Base-by-base conservation (phyloP, 2,888 invertebrate species). In the Pediacus dermestoides region DNA sequence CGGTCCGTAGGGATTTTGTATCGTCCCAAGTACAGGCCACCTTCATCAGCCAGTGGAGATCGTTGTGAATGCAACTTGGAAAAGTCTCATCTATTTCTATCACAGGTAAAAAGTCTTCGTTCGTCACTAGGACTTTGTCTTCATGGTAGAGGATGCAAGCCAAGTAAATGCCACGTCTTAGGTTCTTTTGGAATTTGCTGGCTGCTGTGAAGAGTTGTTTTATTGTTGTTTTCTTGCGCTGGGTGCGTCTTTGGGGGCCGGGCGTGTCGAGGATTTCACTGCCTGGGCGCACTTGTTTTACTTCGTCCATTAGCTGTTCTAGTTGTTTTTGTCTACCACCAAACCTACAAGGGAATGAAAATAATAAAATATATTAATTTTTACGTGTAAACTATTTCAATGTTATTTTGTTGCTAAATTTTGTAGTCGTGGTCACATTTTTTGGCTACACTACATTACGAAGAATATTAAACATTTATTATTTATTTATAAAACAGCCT, bases 11-110 rank as follows among this genome's bases (percentile, higher is more conserved):
- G 2, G 85, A 80, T 62, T 93, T 94, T 4, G 93, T 90, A 63
- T 96, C 94, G 57, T 95, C 93, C 97, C 97, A 97, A 0, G 91
- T 88, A 66, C 94, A 92, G 0, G 95, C 88, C 21, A 96, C 85
- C 18, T 62, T 57, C 88, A 97, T 92, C 13, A 97, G 77, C 97
- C 97, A 99, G 66, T 96, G 90, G 69, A 94, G 90, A 70, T 97
- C 97, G 43, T 82, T 83, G 66, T 93, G 85, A 46, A 95, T 82
- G 50, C 89, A 88, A 57, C 87, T 88, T 27, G 93, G 90, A 67
- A 91, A 94, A 16, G 89, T 89, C 70, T 96, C 96, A 66, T 96
- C 96, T 32, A 97, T 89, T 73, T 96, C 95, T 58, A 97, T 88
- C 42, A 95, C 90, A 1, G 97, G 97, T 44, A 97, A 75, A 68